A percentile compares a stretch with the other conserved stretches of the same genome.
Evolutionary conservation across 1,140 invertebrate species (phyloP).

Genomic region (Charaxes varanes): DNA sequence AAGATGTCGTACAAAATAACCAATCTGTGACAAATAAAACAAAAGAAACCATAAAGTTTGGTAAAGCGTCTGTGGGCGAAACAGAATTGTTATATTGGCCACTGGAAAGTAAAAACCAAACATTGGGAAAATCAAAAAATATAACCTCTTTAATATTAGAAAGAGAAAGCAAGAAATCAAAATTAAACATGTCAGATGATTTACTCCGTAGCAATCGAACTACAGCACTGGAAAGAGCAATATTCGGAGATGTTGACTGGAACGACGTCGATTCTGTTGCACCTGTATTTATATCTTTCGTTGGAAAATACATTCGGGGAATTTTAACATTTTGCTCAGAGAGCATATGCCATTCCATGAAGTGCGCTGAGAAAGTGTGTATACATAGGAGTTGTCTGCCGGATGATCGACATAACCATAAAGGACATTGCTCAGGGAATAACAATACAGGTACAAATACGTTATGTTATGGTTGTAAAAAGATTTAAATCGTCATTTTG

Average conservation of each 20-base stretch:
- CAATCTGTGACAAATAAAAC: conserved; percentile 7
- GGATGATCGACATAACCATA: conserved; percentile 44
- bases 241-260: conserved; percentile 58
- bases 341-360: conserved; percentile 55
- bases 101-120: conserved; percentile 19
- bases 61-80: conserved; percentile 16
- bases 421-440: conserved; percentile 50
- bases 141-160: conserved; percentile 42
- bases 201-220: conserved; percentile 39
- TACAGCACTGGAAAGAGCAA: conserved; percentile 40
- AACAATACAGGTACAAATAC: conserved; percentile 40
- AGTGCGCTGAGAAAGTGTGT: conserved; percentile 50
- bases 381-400: conserved; percentile 48
- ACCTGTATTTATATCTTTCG: conserved; percentile 50
- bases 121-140: conserved; percentile 28
- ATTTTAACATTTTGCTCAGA: conserved; percentile 57
- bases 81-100: conserved; percentile 55
- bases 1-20: not conserved
- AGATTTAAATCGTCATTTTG: too few relatives aligned
- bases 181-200: conserved; percentile 43
- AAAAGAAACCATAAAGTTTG: conserved; percentile 27
- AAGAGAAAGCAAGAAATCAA: conserved; percentile 42
- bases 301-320: conserved; percentile 60
- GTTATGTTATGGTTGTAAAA: too few relatives aligned
- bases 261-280: conserved; percentile 49